A percentile compares a stretch with the other conserved stretches of the same genome.
phyloP scores from a whole-genome alignment of 2,888 invertebrate species.

The Craniophora ligustri region DNA sequence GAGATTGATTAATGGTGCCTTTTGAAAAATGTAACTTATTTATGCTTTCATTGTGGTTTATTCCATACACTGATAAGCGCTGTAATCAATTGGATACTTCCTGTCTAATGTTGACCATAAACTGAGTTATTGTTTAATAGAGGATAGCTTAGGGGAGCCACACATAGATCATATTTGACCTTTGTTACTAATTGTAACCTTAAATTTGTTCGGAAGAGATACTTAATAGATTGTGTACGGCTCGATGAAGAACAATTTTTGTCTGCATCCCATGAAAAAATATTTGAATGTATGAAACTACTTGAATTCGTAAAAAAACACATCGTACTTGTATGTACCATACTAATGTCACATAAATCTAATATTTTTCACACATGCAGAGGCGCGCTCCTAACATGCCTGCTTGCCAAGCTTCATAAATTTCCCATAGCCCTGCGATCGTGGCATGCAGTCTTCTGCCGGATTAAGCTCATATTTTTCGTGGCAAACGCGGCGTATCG shows the following conservation, averaged over 20 bases:
- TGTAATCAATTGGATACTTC: constrained; percentile 36
- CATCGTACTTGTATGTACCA: too few relatives aligned
- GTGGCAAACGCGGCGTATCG: constrained; percentile 66
- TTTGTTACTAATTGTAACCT: too few relatives aligned
- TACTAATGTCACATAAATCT: constrained; percentile 13
- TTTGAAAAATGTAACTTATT: constrained; percentile 24
- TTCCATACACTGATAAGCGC: constrained; percentile 7
- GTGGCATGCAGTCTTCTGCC: constrained; percentile 38
- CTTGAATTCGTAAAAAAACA: too few relatives aligned
- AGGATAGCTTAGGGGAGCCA: neutral
- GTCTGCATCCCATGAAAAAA: too few relatives aligned
- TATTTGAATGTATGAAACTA: too few relatives aligned
- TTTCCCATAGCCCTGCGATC: constrained; percentile 27
- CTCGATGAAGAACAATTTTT: too few relatives aligned
- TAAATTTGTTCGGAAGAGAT: too few relatives aligned
- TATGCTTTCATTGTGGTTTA: constrained; percentile 23
- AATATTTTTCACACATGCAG: constrained; percentile 9
- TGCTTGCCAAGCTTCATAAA: constrained; percentile 36
- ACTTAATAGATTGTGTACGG: too few relatives aligned
- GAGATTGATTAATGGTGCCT: constrained; percentile 24
- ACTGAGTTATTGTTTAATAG: constrained; percentile 10
- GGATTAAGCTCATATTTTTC: constrained; percentile 63
- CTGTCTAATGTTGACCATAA: constrained; percentile 28
- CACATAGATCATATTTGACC: too few relatives aligned
- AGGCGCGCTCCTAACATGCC: constrained; percentile 5